These are phyloP conservation scores for Unio pictorum DNA, from an alignment of 2,888 invertebrate genomes.

Conservation along the genomic window DNA sequence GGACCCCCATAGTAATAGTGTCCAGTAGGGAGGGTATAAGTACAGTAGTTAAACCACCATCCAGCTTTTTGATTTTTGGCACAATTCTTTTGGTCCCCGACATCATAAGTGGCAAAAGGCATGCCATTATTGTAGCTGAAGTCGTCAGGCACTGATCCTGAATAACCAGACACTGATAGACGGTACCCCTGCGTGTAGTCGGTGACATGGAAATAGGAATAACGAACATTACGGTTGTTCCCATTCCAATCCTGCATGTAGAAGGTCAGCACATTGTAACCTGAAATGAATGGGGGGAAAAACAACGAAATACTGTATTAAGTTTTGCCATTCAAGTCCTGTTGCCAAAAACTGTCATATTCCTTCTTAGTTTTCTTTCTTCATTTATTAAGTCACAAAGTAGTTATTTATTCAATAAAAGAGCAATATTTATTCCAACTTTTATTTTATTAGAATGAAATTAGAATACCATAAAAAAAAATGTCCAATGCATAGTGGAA, in stretches of 20 bases:
- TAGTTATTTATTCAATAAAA: too few species aligned
- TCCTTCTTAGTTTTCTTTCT: background rate
- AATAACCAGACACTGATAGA: constrained; percentile 35
- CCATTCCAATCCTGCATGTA: constrained; percentile 51
- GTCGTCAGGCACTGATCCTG: constrained; percentile 45
- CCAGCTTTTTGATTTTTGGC: constrained; percentile 53
- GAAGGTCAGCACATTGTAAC: constrained; percentile 48
- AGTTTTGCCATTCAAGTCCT: too few species aligned
- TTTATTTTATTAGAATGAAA: too few species aligned
- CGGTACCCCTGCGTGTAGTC: constrained; percentile 21
- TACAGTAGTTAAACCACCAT: constrained; percentile 65
- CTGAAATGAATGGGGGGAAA: constrained; percentile 23
- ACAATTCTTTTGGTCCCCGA: constrained; percentile 43
- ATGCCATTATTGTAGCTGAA: constrained; percentile 47
- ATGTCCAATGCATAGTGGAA: too few species aligned
- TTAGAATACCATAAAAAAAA: too few species aligned
- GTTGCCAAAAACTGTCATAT: background rate
- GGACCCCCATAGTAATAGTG: constrained; percentile 52
- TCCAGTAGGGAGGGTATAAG: constrained; percentile 54
- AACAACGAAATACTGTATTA: background rate
- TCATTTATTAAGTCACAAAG: too few species aligned
- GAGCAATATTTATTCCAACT: too few species aligned
- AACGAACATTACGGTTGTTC: constrained; percentile 26
- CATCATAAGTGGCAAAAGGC: constrained; percentile 51
- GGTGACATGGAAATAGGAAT: constrained; percentile 40